Percentiles rank a stretch among this genome's conserved stretches.
Evolutionary conservation across 1,140 invertebrate species (phyloP).

Genomic region (Drosophila pseudoananassae): DNA sequence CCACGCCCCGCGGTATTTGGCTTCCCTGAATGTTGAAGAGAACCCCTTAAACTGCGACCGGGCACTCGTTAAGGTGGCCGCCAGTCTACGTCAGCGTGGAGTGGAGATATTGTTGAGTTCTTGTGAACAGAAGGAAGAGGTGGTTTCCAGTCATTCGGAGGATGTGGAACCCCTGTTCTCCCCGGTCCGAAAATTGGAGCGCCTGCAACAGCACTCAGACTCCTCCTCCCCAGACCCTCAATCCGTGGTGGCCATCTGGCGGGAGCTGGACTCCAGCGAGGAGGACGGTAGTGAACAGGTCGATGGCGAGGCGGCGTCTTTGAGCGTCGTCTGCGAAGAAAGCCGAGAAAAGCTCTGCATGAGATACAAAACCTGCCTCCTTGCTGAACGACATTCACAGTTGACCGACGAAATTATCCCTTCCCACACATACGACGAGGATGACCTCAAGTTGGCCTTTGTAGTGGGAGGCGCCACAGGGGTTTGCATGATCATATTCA

Average conservation of each 20-base stretch:
- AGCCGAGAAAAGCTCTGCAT: conserved; percentile 64
- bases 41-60: conserved; percentile 77
- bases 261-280: conserved; percentile 61
- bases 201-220: conserved; percentile 43
- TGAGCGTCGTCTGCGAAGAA: conserved; percentile 62
- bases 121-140: conserved; percentile 41
- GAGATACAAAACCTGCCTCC: conserved; percentile 63
- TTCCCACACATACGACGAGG: conserved; percentile 61
- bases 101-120: conserved; percentile 57
- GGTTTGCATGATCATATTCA: conserved; percentile 75
- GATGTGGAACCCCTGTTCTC: conserved; percentile 6
- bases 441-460: conserved; percentile 71
- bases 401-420: conserved; percentile 32
- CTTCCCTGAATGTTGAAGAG: conserved; percentile 60
- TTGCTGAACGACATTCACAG: conserved; percentile 30
- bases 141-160: background rate
- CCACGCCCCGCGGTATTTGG: conserved; percentile 50
- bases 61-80: conserved; percentile 50
- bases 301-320: conserved; percentile 36
- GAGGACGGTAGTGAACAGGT: conserved; percentile 10
- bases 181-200: conserved; percentile 37
- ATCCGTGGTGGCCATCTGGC: conserved; percentile 57
- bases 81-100: conserved; percentile 48
- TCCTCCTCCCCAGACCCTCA: conserved; percentile 34
- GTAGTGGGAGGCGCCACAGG: conserved; percentile 69